Evolutionary conservation across 2,888 invertebrate genomes (phyloP).

Genomic region (Agrilus cyanescens): DNA sequence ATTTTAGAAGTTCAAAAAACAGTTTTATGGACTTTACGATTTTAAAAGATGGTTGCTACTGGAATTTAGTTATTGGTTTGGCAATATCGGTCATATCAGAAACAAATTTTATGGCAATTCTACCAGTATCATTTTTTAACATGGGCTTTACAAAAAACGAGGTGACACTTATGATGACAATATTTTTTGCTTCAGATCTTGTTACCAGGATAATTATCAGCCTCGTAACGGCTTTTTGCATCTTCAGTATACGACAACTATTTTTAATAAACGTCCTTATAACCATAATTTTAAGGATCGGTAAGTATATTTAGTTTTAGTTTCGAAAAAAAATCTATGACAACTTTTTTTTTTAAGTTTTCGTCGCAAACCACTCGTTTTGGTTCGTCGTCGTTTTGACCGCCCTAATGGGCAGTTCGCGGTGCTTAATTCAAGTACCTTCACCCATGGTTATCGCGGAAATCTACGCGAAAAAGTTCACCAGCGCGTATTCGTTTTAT

Average conservation of each 20-base stretch:
- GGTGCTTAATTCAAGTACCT: constrained; percentile 59
- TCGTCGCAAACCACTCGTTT: constrained; percentile 44
- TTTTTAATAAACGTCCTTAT: constrained; percentile 53
- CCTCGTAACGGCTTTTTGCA: constrained; percentile 46
- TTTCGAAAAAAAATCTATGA: background rate
- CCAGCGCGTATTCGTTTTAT: constrained; percentile 60
- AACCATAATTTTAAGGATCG: constrained; percentile 53
- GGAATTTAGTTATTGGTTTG: constrained; percentile 59
- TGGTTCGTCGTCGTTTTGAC: constrained; percentile 47
- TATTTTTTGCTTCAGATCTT: constrained; percentile 58
- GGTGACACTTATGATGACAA: constrained; percentile 55
- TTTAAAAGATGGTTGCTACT: constrained; percentile 49
- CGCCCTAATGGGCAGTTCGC: constrained; percentile 51
- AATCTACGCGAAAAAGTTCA: constrained; percentile 54
- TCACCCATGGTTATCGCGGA: constrained; percentile 60
- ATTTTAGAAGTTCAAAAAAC: constrained; percentile 39
- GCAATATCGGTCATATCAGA: constrained; percentile 58
- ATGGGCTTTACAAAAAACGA: constrained; percentile 45
- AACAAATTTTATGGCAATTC: constrained; percentile 54
- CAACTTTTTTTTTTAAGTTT: constrained; percentile 36
- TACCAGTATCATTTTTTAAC: constrained; percentile 51
- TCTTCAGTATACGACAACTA: constrained; percentile 50
- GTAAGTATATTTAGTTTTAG: constrained; percentile 36
- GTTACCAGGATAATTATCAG: constrained; percentile 53
- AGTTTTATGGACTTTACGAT: constrained; percentile 51